These are phyloP conservation scores for Lamellibrachia luymesi DNA, from an alignment of 1,140 invertebrate species.

Conservation along the genomic window DNA sequence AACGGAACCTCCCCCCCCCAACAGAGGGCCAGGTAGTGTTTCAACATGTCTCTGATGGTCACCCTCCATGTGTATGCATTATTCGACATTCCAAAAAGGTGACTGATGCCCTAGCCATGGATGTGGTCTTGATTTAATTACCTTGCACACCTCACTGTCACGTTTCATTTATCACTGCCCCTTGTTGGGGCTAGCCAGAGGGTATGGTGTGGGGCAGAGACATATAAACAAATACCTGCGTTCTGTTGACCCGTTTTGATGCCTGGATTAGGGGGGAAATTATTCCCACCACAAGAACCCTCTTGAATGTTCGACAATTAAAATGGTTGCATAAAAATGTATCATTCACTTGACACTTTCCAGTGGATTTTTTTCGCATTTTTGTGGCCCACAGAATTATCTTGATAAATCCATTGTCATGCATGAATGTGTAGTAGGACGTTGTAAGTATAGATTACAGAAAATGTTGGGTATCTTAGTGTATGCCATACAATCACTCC, in stretches of 20 bases:
- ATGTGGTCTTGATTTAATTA: background rate
- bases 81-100: slow-evolving; percentile 1
- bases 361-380: background rate
- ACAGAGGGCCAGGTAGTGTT: background rate
- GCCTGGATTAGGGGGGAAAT: background rate
- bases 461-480: background rate
- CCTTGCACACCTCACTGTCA: background rate
- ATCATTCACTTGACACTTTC: background rate
- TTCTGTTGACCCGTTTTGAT: background rate
- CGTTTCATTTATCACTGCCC: background rate
- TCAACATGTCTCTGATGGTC: background rate
- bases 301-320: background rate
- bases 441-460: background rate
- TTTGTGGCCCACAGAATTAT: background rate
- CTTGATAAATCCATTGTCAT: background rate
- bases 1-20: background rate
- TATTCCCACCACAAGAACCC: background rate
- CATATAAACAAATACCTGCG: background rate
- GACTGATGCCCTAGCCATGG: background rate
- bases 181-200: too few relatives aligned
- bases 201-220: background rate
- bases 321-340: background rate
- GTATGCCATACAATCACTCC: too few relatives aligned
- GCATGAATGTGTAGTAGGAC: background rate
- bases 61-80: background rate